Evolutionary conservation across 2,113 vertebrate genomes (phyloP), one percentile per base, ranked within the genome.

Genomic region (Globicephala melas): DNA sequence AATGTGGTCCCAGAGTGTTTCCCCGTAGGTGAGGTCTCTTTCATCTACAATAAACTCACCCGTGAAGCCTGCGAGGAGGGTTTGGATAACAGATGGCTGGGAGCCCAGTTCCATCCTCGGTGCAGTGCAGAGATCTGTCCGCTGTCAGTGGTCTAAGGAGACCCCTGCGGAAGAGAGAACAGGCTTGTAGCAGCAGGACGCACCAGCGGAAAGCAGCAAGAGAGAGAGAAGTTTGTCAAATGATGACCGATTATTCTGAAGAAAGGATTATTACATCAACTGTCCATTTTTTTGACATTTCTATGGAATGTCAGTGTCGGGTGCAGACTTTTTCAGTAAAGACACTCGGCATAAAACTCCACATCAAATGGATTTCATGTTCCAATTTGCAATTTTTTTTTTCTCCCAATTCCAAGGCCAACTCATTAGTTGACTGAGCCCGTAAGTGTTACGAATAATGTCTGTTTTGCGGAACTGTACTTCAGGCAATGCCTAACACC

Each of bases 31-130:
- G 90, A 50, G 31, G 15, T 91, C 55, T 94, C 21, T 36, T 11
- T 20, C 18, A 41, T 28, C 2, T 5, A 5, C 28, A 26, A 11
- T 6, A 5, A 11, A 68, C 70, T 88, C 31, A 73, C 17, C 6
- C 0, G 3, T 26, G 9, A 0, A 70, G 20, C 17, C 3, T 67
- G 26, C n/a, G 44, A 5, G 8, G 77, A 36, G 33, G 11, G 25
- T 83, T 44, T 23, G 15, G 53, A 18, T 68, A 62, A 17, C 63
- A 92, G 17, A 4, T 1, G 68, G 50, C 33, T 65, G 26, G 26
- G 0, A n/a, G 47, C 31, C 93, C 92, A 3, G 25, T 94, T 0
- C 83, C 15, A 4, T 70, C 58, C 68, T 44, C 9, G 63, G 5
- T 5, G 9, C 31, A 31, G 0, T 83, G 2, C 36, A 90, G 70